These are phyloP conservation scores for Drosophila pruinosa DNA, from an alignment of 1,140 invertebrate species.

Conservation along the genomic window DNA sequence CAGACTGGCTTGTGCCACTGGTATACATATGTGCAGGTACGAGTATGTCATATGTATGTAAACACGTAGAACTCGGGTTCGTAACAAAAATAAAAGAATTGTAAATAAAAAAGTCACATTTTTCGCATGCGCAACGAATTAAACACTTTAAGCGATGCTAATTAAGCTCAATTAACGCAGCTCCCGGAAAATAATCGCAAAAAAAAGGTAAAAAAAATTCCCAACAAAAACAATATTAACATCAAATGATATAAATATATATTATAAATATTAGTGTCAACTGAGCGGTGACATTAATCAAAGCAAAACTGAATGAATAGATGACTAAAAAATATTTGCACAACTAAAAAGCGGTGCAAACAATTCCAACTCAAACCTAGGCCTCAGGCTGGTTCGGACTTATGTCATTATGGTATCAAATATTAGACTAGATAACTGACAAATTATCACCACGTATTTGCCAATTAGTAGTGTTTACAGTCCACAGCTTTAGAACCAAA, in stretches of 20 bases:
- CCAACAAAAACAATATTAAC: not conserved
- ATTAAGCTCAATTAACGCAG: slow-evolving; percentile 41
- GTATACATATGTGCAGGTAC: not conserved
- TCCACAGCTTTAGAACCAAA: not conserved
- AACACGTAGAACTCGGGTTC: not conserved
- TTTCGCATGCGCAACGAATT: slow-evolving; percentile 35
- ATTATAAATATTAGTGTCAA: slow-evolving; percentile 1
- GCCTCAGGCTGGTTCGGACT: slow-evolving; percentile 1
- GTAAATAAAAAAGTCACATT: slow-evolving; percentile 34
- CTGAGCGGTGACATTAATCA: slow-evolving; percentile 30
- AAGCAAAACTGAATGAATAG: slow-evolving; percentile 2
- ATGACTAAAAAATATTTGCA: slow-evolving; percentile 22
- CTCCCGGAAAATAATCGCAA: slow-evolving; percentile 26
- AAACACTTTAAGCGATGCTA: slow-evolving; percentile 33
- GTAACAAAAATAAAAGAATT: slow-evolving; percentile 26
- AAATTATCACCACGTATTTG: slow-evolving; percentile 33
- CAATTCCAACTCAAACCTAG: not conserved
- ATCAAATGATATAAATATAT: not conserved
- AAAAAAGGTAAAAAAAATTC: slow-evolving; percentile 1
- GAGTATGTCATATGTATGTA: not conserved
- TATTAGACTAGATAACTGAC: slow-evolving; percentile 32
- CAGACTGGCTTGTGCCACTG: not conserved
- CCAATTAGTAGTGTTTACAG: slow-evolving; percentile 6
- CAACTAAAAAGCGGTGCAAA: slow-evolving; percentile 24
- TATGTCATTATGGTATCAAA: slow-evolving; percentile 24